These are phyloP conservation scores for Palythoa grandis DNA, from an alignment of 92 coral and sea anemone species.

Conservation along the genomic window DNA sequence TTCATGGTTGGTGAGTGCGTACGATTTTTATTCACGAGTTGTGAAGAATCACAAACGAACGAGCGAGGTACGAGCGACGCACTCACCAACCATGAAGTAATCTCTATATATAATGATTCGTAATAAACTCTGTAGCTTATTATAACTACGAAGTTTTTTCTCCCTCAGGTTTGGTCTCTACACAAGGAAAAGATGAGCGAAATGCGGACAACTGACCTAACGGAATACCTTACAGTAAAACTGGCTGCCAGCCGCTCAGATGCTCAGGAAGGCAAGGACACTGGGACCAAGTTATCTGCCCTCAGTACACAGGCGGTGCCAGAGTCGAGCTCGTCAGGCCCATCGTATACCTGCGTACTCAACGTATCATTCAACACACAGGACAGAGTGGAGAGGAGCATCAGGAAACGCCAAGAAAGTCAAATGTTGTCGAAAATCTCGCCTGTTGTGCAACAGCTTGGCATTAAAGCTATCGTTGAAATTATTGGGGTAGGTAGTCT, in stretches of 20 bases:
- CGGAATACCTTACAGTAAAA: conserved; percentile 79
- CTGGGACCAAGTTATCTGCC: conserved; percentile 52
- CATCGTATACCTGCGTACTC: conserved; percentile 57
- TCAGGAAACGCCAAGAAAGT: conserved; percentile 84
- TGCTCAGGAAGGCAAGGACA: conserved; percentile 57
- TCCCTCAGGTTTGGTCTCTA: conserved; percentile 73
- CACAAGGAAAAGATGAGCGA: conserved; percentile 85
- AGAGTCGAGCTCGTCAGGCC: conserved; percentile 45
- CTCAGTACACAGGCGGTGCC: conserved; percentile 50
- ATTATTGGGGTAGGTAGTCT: conserved; percentile 82
- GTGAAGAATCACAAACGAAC: too few relatives aligned
- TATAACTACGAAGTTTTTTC: neutral
- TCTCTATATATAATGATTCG: too few relatives aligned
- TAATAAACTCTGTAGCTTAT: neutral
- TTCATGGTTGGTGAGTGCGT: too few relatives aligned
- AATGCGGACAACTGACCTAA: conserved; percentile 68
- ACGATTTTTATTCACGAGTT: too few relatives aligned
- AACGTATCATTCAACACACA: conserved; percentile 85
- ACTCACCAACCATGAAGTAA: too few relatives aligned
- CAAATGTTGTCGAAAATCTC: conserved; percentile 87
- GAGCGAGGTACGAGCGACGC: too few relatives aligned
- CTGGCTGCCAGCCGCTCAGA: conserved; percentile 65
- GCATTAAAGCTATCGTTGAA: conserved; percentile 78
- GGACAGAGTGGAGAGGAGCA: conserved; percentile 80
- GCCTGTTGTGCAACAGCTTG: conserved; percentile 75